Evolutionary conservation across 2,113 vertebrate species (phyloP), one percentile per base, ranked within the genome.

Genomic region (Nibea coibor): DNA sequence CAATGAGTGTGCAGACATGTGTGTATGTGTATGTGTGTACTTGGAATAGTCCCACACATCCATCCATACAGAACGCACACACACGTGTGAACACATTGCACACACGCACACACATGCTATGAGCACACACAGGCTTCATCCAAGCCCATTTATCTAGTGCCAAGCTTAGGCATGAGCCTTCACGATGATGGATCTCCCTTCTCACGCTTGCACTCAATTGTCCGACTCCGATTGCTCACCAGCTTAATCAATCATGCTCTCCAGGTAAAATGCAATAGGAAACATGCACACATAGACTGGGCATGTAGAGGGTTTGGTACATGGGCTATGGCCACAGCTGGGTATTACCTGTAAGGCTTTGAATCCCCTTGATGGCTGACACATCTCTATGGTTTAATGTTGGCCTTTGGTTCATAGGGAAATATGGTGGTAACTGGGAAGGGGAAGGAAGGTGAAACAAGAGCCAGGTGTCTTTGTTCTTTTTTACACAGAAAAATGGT

Each of bases 131-230:
- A 47, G 31, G 65, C 66, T 77, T 72, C 58, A 22, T 75, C 81
- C 42, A 15, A 65, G 42, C 75, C 75, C 88, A 94, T 94, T 94
- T 78, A 92, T 94, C 92, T 94, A 43, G 54, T 81, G 80, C 82
- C 75, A 63, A 42, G 70, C 66, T 80, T 35, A 75, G 88, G 89
- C 89, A 80, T 79, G 70, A 92, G 90, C 92, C 87, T 92, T 94
- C 93, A 88, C 51, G 3, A 87, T 94, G 93, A 94, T 94, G 84
- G 79, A 95, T 95, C 78, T 85, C 72, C 79, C 68, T 65, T 75
- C 81, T 78, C 19, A 3, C 83, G 87, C 88, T 88, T 74, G 48
- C 70, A 81, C 90, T 92, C 91, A 89, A 86, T 91, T 92, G 90
- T 93, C 87, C 26, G 53, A 89, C 81, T 86, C 83, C 62, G 80